These are phyloP conservation scores for Drosophila birchii DNA, from an alignment of 2,888 invertebrate species.

Conservation along the genomic window DNA sequence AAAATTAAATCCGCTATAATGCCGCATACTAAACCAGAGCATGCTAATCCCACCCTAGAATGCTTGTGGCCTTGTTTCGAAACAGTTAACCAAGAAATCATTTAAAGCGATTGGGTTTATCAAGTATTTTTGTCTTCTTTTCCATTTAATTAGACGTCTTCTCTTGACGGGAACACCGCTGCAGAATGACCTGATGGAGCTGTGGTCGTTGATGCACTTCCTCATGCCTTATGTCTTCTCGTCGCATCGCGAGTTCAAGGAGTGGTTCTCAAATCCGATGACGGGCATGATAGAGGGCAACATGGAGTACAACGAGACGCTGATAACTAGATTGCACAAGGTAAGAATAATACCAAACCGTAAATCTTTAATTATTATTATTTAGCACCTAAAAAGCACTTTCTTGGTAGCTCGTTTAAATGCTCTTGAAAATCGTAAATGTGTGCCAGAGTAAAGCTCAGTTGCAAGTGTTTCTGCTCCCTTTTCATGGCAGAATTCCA, in stretches of 20 bases:
- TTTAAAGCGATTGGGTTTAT: neutral
- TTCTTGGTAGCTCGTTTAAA: slow-evolving; percentile 56
- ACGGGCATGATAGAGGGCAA: slow-evolving; percentile 98
- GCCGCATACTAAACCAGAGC: slow-evolving; percentile 65
- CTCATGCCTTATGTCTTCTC: slow-evolving; percentile 98
- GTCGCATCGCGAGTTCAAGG: slow-evolving; percentile 97
- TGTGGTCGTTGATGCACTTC: slow-evolving; percentile 99
- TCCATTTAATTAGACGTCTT: slow-evolving; percentile 88
- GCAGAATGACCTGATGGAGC: slow-evolving; percentile 97
- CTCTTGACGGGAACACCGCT: slow-evolving; percentile 97
- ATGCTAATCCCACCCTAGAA: slow-evolving; percentile 57
- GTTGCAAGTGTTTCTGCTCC: slow-evolving; percentile 46
- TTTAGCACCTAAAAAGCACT: slow-evolving; percentile 72
- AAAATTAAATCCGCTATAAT: slow-evolving; percentile 72
- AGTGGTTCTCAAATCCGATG: slow-evolving; percentile 99
- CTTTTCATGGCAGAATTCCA: neutral
- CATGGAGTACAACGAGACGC: slow-evolving; percentile 94
- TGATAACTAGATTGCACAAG: slow-evolving; percentile 95
- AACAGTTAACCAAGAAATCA: slow-evolving; percentile 39
- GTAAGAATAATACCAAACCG: slow-evolving; percentile 84
- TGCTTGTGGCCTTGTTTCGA: slow-evolving; percentile 79
- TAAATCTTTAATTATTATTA: too few relatives aligned
- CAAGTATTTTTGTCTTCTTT: neutral
- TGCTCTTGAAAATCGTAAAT: slow-evolving; percentile 74
- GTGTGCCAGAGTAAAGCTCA: slow-evolving; percentile 64